Percentiles rank a stretch among this genome's conserved stretches.
Conservation (phyloP, 2,888 invertebrate genomes). For the Scaptomyza flava region DNA sequence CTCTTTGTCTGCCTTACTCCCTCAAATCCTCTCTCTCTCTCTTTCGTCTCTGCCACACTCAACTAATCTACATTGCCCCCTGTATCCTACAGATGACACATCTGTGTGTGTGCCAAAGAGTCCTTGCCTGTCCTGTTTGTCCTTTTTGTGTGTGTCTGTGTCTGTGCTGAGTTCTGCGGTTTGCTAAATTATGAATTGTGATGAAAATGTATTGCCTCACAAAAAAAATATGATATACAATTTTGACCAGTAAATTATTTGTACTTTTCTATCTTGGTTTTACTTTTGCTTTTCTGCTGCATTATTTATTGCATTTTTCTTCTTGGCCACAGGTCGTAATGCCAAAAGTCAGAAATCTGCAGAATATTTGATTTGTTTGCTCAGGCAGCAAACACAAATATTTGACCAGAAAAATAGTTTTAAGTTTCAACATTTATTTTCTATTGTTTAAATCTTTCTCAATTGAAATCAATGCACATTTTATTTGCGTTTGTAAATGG, state of each 20-base stretch:
- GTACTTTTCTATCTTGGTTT: slow-evolving; percentile 18
- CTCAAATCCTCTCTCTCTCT: background rate
- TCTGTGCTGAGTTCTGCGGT: slow-evolving; percentile 37
- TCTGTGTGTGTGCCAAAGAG: slow-evolving; percentile 9
- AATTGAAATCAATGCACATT: slow-evolving; percentile 1
- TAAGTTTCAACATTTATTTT: slow-evolving; percentile 10
- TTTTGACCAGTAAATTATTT: slow-evolving; percentile 54
- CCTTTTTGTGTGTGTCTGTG: slow-evolving; percentile 33
- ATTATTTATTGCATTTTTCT: slow-evolving; percentile 39
- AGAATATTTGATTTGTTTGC: slow-evolving; percentile 9
- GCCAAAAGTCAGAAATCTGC: slow-evolving; percentile 7
- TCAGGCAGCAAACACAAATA: slow-evolving; percentile 5
- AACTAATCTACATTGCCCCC: slow-evolving; percentile 6
- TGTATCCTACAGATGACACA: background rate
- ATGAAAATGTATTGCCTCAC: slow-evolving; percentile 58
- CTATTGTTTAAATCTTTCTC: background rate
- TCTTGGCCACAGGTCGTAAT: slow-evolving; percentile 1
- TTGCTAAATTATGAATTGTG: slow-evolving; percentile 65
- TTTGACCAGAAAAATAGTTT: slow-evolving; percentile 18
- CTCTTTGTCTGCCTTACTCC: slow-evolving; percentile 57
- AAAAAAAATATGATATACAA: slow-evolving; percentile 7
- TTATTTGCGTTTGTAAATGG: background rate
- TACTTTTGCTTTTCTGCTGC: slow-evolving; percentile 25
- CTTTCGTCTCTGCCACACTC: background rate
- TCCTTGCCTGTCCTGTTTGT: slow-evolving; percentile 36